Percentiles rank a stretch among this genome's conserved stretches.
phyloP scores from a whole-genome alignment of 2,113 vertebrate genomes.

The Pungitius pungitius region DNA sequence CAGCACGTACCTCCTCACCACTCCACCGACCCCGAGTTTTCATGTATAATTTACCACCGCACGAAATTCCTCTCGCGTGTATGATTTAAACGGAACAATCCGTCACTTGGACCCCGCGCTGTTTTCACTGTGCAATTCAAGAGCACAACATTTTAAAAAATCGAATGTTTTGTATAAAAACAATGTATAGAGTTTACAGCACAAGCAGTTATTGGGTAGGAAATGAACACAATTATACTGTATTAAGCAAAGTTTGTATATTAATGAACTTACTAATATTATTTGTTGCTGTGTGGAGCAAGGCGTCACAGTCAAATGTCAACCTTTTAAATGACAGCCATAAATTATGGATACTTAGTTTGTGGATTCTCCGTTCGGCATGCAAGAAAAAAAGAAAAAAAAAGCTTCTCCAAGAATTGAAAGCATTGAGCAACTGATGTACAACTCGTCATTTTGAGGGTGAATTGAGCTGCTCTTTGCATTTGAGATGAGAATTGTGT shows the following conservation, averaged over 20 bases:
- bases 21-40: conserved; percentile 50
- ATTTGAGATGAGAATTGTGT: neutral
- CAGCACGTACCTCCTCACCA: conserved; percentile 60
- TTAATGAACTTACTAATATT: neutral
- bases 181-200: neutral
- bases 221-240: neutral
- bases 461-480: too few species aligned
- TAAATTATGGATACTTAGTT: too few species aligned
- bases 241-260: neutral
- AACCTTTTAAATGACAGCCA: neutral
- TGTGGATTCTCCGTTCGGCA: too few species aligned
- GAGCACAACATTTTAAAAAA: too few species aligned
- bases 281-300: neutral
- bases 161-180: neutral
- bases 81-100: conserved; percentile 75
- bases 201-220: neutral
- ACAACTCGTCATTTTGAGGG: neutral
- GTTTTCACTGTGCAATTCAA: conserved; percentile 39
- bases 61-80: conserved; percentile 62
- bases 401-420: neutral
- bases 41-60: conserved; percentile 70
- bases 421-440: neutral
- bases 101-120: conserved; percentile 55
- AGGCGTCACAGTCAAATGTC: neutral
- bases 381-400: neutral